These are phyloP conservation scores for Serrognathus titanus DNA, from an alignment of 2,888 invertebrate genomes.

Conservation along the genomic window DNA sequence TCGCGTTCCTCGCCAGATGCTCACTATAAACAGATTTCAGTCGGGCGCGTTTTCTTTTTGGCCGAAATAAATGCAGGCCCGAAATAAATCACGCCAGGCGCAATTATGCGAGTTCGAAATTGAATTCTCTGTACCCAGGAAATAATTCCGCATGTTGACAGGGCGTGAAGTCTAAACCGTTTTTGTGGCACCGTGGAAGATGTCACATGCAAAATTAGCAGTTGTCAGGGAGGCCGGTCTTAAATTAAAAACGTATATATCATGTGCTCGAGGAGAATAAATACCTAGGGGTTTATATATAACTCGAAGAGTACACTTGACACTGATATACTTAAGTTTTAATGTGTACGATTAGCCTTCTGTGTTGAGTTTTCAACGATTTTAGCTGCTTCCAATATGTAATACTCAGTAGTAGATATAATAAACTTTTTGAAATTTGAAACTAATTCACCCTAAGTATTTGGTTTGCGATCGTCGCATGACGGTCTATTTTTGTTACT, in stretches of 20 bases:
- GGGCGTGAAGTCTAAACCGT: conserved; percentile 34
- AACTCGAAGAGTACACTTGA: conserved; percentile 10
- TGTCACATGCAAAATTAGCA: conserved; percentile 45
- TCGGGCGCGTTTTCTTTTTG: conserved; percentile 5
- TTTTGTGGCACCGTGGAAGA: conserved; percentile 24
- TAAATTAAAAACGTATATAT: conserved; percentile 42
- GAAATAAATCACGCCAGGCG: conserved; percentile 33
- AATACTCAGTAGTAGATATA: too few relatives aligned
- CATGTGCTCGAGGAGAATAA: conserved; percentile 16
- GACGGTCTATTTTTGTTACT: conserved; percentile 11
- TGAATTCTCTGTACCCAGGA: conserved; percentile 39
- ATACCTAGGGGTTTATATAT: conserved; percentile 10
- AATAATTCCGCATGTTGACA: conserved; percentile 41
- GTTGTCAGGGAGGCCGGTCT: conserved; percentile 37
- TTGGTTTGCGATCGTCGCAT: too few relatives aligned
- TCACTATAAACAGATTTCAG: not conserved
- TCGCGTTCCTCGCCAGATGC: too few relatives aligned
- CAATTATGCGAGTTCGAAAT: conserved; percentile 33
- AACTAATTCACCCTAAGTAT: too few relatives aligned
- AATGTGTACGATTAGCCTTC: conserved; percentile 23
- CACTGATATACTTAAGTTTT: conserved; percentile 23
- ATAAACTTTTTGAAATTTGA: too few relatives aligned
- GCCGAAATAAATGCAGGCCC: conserved; percentile 11
- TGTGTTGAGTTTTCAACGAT: conserved; percentile 4
- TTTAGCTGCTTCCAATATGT: too few relatives aligned